Evolutionary conservation across 2,888 invertebrate species (phyloP).

Genomic region (Nomada flava): DNA sequence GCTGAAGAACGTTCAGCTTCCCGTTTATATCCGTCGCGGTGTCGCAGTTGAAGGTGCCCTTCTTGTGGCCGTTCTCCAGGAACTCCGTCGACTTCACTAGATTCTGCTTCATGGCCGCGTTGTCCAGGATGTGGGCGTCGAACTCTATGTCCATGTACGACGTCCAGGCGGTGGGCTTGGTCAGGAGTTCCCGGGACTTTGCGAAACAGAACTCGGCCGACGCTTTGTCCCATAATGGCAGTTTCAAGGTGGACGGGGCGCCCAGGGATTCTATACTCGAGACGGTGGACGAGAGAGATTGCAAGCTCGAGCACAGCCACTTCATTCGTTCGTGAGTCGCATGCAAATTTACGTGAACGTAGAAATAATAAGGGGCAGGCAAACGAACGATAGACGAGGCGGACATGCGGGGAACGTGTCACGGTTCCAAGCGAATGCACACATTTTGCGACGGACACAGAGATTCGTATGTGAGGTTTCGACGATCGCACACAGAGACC

Average conservation of each 20-base stretch:
- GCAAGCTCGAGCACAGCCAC: slow-evolving; percentile 84
- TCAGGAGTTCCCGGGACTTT: slow-evolving; percentile 89
- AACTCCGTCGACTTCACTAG: slow-evolving; percentile 81
- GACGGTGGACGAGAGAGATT: slow-evolving; percentile 84
- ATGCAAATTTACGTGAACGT: background rate
- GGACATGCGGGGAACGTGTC: too few species aligned
- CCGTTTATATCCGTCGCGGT: slow-evolving; percentile 53
- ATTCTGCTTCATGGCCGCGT: slow-evolving; percentile 75
- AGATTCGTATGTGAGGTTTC: background rate
- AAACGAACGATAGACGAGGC: background rate
- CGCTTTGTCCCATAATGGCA: slow-evolving; percentile 90
- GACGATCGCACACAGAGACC: slow-evolving; percentile 2
- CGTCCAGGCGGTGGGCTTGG: slow-evolving; percentile 85
- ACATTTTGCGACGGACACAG: too few species aligned
- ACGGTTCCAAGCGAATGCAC: too few species aligned
- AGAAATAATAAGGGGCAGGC: background rate
- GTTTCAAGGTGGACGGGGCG: slow-evolving; percentile 84
- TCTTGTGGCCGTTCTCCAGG: slow-evolving; percentile 77
- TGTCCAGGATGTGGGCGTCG: slow-evolving; percentile 77
- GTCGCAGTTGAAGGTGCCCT: slow-evolving; percentile 68
- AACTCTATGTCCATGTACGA: slow-evolving; percentile 82
- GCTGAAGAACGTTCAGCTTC: slow-evolving; percentile 58
- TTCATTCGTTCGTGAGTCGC: slow-evolving; percentile 56
- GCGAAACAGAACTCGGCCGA: slow-evolving; percentile 91
- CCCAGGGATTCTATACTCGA: slow-evolving; percentile 84